Evolutionary conservation across 2,113 vertebrate species (phyloP).

Genomic region (Zosterops lateralis): DNA sequence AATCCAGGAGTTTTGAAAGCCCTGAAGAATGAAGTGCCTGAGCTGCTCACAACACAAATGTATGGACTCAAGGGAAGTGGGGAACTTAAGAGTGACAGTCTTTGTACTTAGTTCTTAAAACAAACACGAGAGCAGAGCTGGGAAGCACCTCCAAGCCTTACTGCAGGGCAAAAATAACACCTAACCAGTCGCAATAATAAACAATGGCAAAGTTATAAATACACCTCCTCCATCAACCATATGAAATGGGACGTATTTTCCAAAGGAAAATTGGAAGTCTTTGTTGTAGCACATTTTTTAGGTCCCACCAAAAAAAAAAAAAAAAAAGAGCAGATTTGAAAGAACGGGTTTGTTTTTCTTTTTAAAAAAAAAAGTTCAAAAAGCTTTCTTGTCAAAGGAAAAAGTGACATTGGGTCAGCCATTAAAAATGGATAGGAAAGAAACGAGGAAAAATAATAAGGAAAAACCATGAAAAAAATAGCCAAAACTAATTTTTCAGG

Average conservation of each 20-base stretch:
- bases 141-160: constrained; percentile 19
- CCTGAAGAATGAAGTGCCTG: constrained; percentile 41
- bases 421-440: not conserved
- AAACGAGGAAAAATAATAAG: not conserved
- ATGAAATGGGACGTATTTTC: not conserved
- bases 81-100: not conserved
- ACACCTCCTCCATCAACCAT: not conserved
- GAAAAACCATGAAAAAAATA: not conserved
- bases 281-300: not conserved
- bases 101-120: constrained; percentile 46
- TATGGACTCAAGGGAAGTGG: not conserved
- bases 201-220: constrained; percentile 3
- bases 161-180: constrained; percentile 47
- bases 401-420: not conserved
- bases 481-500: not conserved
- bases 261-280: not conserved
- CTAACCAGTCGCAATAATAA: not conserved
- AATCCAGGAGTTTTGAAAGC: constrained; percentile 45
- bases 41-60: constrained; percentile 1
- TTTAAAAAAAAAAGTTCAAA: not conserved
- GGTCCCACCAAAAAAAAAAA: fast-evolving
- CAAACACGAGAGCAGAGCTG: not conserved
- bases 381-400: not conserved
- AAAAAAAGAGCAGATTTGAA: not conserved
- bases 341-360: not conserved